Conservation (phyloP, 92 coral and sea anemone species). For the Isaurus tuberculatus region DNA sequence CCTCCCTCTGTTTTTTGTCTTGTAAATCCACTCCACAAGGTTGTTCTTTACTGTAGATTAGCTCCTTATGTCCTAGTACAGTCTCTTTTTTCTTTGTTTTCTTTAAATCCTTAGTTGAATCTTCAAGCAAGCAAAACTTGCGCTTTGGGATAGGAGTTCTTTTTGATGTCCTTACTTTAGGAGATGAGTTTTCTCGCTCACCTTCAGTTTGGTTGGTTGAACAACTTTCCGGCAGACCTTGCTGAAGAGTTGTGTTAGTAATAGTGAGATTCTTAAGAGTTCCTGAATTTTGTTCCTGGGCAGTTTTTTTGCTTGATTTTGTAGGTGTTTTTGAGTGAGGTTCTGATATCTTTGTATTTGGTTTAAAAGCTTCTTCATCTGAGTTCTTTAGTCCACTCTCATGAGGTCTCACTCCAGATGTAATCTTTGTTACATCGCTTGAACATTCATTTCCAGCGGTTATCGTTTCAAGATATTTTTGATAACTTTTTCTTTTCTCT, state of each 20-base stretch:
- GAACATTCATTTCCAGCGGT: slow-evolving; percentile 31
- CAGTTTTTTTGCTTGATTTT: background rate
- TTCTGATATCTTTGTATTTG: background rate
- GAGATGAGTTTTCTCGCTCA: slow-evolving; percentile 23
- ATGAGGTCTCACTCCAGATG: background rate
- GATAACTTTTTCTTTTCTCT: slow-evolving; percentile 81
- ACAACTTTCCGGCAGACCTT: background rate
- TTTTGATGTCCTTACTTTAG: slow-evolving; percentile 76
- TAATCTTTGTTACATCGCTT: background rate
- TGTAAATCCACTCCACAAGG: slow-evolving; percentile 6
- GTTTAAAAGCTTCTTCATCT: background rate
- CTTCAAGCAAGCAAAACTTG: slow-evolving; percentile 76
- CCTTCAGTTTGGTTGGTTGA: background rate
- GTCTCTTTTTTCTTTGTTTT: slow-evolving; percentile 33
- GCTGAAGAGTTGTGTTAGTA: background rate
- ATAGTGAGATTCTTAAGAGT: background rate
- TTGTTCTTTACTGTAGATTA: background rate
- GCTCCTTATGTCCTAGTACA: background rate
- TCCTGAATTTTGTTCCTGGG: background rate
- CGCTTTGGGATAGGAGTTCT: slow-evolving; percentile 89
- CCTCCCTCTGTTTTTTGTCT: background rate
- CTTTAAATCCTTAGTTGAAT: slow-evolving; percentile 22
- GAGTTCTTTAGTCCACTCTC: background rate
- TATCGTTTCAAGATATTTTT: slow-evolving; percentile 70
- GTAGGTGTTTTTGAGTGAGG: background rate